Evolutionary conservation across 2,888 invertebrate genomes (phyloP), one percentile per base, ranked within the genome.

Genomic region (Agelastica alni): DNA sequence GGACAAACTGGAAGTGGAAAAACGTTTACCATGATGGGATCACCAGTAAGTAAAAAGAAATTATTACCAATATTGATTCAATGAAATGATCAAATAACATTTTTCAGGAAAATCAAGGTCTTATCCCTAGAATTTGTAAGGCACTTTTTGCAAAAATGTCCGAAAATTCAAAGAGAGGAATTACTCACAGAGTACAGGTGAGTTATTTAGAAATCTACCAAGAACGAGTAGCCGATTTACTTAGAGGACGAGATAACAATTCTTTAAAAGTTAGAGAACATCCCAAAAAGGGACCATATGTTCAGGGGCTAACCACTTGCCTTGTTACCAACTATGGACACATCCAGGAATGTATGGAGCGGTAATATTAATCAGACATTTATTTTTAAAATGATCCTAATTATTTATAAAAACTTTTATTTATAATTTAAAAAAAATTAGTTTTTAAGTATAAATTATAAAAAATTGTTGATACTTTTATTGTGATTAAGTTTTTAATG

Each of bases 1-100:
- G 93, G 93, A 13, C 93, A 93, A 80, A 93, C 93, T 2, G 93
- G 93, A 61, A 91, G 91, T 75, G 93, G 93, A 48, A 93, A 93
- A 79, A 93, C 93, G 0, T 92, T 89, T 74, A 93, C 93, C 26
- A 93, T 93, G 93, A 93, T 93, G 92, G 93, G 93, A 3, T 84
- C 87, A 5, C 79, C 83, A 65, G 88, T 88, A 76, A 77, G 79
- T 74, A 34, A 36, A 30, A 34, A 13, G 10, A n/a, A 10, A 44
- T 54, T n/a, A n/a, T n/a, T n/a, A n/a, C n/a, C n/a, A n/a, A n/a
- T n/a, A n/a, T n/a, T n/a, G n/a, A n/a, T n/a, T n/a, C n/a, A n/a
- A 48, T 17, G n/a, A 20, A 20, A 3, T 7, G 13, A 48, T 4
- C n/a, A 31, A 7, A 36, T 13, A 28, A 30, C 37, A 22, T 37